Base-by-base conservation (phyloP, 2,888 invertebrate genomes). In the Dasypogon diadema region DNA sequence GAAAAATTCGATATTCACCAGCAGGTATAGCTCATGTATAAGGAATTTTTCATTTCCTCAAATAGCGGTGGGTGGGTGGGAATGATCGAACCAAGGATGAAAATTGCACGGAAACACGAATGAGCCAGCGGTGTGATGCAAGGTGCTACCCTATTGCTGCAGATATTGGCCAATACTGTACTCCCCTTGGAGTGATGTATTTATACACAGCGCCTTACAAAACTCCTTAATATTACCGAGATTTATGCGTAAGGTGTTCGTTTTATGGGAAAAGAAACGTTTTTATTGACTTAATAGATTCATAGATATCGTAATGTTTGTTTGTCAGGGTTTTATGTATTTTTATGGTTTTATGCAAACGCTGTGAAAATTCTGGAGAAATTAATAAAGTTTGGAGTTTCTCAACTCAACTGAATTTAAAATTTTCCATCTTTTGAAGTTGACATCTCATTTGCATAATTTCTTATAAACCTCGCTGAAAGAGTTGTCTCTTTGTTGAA, bases 51-150 rank as follows among this genome's bases (percentile, higher is more conserved):
- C 63, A 63, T 63, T 63, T 63, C 37, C 63, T 12, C 5, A 63
- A 58, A 58, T 58, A 58, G 58, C 14, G 30, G 58, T 30, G 58
- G n/a, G n/a, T n/a, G n/a, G n/a, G n/a, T 58, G 58, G 26, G 58
- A 30, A 14, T 58, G 58, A 58, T 58, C 30, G 58, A 58, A 16
- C 10, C 60, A 42, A 60, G 60, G 37, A 37, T 60, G 37, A 37
- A 60, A 42, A 60, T 60, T 60, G 16, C 21, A 37, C 26, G 37
- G 18, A 37, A 21, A 21, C 42, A 60, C 60, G 60, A 37, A 60
- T 30, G 37, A 37, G 60, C 37, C 37, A 37, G 18, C 8, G 37
- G 60, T 12, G 37, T 60, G 60, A 60, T 60, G 37, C 37, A 60
- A 37, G 60, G 60, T 34, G 60, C 16, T 58, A 16, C 58, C 14